A percentile compares a stretch with the other conserved stretches of the same genome.
Conservation (phyloP, 2,113 vertebrate genomes). For the Gallinago undulata region DNA sequence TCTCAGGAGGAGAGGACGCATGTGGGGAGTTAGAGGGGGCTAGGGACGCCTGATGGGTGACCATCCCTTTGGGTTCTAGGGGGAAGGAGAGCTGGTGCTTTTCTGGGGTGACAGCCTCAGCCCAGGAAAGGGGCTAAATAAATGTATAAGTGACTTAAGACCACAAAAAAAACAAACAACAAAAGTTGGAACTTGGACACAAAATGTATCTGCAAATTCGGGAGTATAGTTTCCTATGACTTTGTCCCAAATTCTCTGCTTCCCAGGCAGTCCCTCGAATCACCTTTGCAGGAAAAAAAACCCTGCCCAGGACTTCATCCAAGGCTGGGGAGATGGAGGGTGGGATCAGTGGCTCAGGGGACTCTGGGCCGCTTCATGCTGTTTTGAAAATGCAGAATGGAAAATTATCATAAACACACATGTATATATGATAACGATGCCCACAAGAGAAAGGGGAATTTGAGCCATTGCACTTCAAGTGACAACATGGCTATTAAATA, state of each 20-base stretch:
- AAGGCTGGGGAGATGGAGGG: too few species aligned
- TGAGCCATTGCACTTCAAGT: not conserved
- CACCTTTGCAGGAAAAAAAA: not conserved
- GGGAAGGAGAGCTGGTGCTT: not conserved
- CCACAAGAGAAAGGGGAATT: not conserved
- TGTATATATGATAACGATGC: accelerated
- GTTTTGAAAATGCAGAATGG: not conserved
- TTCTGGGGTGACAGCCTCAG: not conserved
- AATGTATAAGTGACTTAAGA: not conserved
- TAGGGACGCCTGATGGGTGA: accelerated
- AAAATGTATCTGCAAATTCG: not conserved
- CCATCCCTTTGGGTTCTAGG: not conserved
- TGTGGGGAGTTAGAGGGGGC: not conserved
- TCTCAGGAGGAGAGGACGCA: not conserved
- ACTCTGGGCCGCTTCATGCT: accelerated
- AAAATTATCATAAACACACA: not conserved
- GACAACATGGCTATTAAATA: not conserved
- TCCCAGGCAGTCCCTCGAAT: not conserved
- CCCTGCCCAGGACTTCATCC: not conserved
- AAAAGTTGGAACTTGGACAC: not conserved
- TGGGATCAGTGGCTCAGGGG: not conserved
- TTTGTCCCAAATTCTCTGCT: not conserved
- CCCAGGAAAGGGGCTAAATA: too few species aligned
- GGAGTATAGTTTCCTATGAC: not conserved
- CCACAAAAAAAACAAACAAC: not conserved